phyloP scores from a whole-genome alignment of 2,797 vertebrate species.

The Lerista edwardsae region DNA sequence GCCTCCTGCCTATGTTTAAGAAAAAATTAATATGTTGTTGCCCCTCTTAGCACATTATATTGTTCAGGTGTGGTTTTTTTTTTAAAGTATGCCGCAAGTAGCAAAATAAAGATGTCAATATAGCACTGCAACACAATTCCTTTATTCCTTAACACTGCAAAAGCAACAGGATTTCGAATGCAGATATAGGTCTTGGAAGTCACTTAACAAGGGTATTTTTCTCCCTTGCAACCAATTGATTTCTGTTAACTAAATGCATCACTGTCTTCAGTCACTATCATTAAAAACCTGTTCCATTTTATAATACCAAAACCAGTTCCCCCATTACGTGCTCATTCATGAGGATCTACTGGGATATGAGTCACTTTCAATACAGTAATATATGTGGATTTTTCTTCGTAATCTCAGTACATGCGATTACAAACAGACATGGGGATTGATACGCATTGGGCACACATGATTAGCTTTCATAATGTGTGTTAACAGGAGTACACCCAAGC shows the following conservation, averaged over 20 bases:
- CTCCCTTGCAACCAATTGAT: not conserved
- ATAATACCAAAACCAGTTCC: not conserved
- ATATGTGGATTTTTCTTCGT: not conserved
- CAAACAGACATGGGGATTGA: not conserved
- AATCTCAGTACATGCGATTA: not conserved
- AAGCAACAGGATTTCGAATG: no score
- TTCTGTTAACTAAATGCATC: not conserved
- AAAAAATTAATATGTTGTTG: not conserved
- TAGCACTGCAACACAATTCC: not conserved
- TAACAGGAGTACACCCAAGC: not conserved
- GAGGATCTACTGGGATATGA: not conserved
- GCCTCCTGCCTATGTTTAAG: slow-evolving; percentile 1
- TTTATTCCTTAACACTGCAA: not conserved
- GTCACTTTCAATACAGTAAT: not conserved
- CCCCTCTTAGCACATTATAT: not conserved
- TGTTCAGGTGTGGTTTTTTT: not conserved
- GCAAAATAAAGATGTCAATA: not conserved
- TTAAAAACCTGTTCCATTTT: not conserved
- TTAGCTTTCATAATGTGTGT: not conserved
- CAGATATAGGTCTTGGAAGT: not conserved
- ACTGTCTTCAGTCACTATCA: not conserved
- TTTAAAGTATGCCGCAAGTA: no score
- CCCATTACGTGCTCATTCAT: not conserved
- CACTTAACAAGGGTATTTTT: not conserved
- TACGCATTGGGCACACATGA: no score